Percentiles rank a stretch among this genome's conserved stretches.
phyloP scores from a whole-genome alignment of 2,797 vertebrate species.

The Cossypha dichroa region DNA sequence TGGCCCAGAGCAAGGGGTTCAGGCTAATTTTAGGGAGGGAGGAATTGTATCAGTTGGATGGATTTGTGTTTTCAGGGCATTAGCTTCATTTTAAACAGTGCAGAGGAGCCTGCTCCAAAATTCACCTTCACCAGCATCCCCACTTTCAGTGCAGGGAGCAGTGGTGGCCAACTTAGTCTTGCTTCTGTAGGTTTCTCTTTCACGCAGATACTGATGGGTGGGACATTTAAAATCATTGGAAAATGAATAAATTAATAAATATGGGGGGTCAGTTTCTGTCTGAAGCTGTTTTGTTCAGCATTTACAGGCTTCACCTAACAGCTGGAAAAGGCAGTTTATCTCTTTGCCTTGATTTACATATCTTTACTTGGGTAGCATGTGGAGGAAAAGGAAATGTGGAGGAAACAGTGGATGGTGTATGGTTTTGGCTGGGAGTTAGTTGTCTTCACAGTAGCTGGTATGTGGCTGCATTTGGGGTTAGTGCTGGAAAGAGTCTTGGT shows the following conservation, averaged over 20 bases:
- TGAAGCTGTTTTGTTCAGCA: background rate
- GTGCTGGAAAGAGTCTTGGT: background rate
- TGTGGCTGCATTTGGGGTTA: background rate
- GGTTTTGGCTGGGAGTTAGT: background rate
- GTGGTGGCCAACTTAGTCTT: background rate
- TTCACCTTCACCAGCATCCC: background rate
- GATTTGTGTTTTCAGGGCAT: background rate
- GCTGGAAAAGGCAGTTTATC: background rate
- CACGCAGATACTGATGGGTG: background rate
- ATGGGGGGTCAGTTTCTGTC: background rate
- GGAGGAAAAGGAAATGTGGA: background rate
- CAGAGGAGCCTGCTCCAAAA: background rate
- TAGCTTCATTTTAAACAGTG: background rate
- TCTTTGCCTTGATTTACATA: background rate
- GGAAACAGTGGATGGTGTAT: accelerated
- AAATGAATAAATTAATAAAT: background rate
- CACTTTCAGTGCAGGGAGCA: accelerated
- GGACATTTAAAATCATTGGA: background rate
- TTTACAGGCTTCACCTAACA: background rate
- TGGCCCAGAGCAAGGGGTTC: background rate
- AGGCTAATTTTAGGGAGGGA: background rate
- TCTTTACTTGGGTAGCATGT: background rate
- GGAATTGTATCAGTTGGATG: background rate
- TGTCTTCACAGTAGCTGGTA: background rate
- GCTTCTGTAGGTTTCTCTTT: background rate